These are phyloP conservation scores for Camponotus vicinus DNA, from an alignment of 1,140 invertebrate genomes.

Conservation along the genomic window DNA sequence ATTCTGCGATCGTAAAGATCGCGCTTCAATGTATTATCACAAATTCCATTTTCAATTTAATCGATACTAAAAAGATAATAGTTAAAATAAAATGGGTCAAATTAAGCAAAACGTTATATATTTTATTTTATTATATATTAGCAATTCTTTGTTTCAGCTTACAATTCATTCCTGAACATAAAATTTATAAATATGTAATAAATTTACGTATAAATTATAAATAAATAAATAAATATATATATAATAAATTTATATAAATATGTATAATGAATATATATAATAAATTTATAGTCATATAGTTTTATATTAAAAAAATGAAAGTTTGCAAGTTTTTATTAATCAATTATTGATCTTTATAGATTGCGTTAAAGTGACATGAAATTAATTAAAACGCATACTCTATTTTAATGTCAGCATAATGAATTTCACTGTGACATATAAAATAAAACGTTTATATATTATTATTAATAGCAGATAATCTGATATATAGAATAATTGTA, in stretches of 20 bases:
- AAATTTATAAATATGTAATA: background rate
- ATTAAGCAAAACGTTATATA: background rate
- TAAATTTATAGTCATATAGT: too few species aligned
- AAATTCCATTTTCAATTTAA: background rate
- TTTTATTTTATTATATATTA: background rate
- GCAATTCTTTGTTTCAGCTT: background rate
- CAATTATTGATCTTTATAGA: background rate
- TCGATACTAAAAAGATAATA: background rate
- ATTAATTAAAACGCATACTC: background rate
- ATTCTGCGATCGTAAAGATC: constrained; percentile 1
- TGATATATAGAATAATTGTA: constrained; percentile 20
- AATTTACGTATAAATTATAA: too few species aligned
- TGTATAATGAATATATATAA: too few species aligned
- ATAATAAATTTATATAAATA: too few species aligned
- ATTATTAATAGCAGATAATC: background rate
- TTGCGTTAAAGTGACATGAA: background rate
- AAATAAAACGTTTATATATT: background rate
- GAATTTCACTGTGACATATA: background rate
- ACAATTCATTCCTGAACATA: background rate
- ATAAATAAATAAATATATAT: too few species aligned
- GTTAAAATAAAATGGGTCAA: background rate
- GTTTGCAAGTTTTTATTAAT: background rate
- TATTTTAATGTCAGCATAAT: background rate
- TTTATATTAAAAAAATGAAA: background rate
- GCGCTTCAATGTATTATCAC: background rate